A percentile compares a stretch with the other conserved stretches of the same genome.
Evolutionary conservation across 2,113 vertebrate genomes (phyloP).

Genomic region (Coturnix japonica): DNA sequence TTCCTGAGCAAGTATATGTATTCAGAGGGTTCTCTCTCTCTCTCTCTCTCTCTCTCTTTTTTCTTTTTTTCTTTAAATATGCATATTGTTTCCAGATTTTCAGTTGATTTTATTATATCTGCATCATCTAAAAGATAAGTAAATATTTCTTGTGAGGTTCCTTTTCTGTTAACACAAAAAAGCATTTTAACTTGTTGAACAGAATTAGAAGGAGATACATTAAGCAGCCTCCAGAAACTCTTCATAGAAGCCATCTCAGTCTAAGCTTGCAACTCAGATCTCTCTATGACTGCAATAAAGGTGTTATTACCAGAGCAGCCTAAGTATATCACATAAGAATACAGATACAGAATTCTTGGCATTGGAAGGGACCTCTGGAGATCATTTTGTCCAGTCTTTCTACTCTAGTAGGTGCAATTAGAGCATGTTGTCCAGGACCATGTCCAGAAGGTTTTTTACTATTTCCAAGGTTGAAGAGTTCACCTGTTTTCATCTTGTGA

Average conservation of each 20-base stretch:
- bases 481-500: not conserved
- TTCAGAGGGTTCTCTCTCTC: not conserved
- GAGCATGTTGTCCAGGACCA: not conserved
- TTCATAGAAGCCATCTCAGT: not conserved
- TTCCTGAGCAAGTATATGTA: not conserved
- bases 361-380: not conserved
- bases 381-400: not conserved
- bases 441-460: not conserved
- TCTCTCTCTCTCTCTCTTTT: not conserved
- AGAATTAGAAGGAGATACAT: not conserved
- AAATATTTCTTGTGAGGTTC: not conserved
- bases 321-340: not conserved
- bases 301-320: not conserved
- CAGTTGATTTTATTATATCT: not conserved
- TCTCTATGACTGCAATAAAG: not conserved
- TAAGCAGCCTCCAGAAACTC: not conserved
- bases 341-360: not conserved
- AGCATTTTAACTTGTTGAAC: not conserved
- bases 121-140: not conserved
- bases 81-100: not conserved
- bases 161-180: not conserved
- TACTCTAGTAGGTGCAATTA: not conserved
- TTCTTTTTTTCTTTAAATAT: not conserved
- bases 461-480: not conserved
- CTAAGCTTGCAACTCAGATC: not conserved